These are phyloP conservation scores for Phasia obesa DNA, from an alignment of 2,888 invertebrate genomes.

Conservation along the genomic window DNA sequence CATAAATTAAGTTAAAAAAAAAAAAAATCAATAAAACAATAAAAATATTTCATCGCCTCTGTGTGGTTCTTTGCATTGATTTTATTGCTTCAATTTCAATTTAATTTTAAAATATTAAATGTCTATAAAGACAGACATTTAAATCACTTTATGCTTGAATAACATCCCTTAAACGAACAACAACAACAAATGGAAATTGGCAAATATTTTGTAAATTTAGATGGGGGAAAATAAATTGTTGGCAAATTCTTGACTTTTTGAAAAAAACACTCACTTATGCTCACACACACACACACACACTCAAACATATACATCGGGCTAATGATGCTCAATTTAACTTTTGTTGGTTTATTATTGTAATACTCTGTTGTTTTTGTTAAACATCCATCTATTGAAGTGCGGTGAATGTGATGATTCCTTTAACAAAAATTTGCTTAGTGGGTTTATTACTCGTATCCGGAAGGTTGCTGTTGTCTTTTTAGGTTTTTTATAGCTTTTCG, in stretches of 20 bases:
- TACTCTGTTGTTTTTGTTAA: background rate
- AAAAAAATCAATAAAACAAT: conserved; percentile 41
- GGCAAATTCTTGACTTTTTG: conserved; percentile 45
- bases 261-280: background rate
- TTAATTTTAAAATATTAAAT: conserved; percentile 49
- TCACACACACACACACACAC: conserved; percentile 12
- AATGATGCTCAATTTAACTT: conserved; percentile 68
- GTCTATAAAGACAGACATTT: conserved; percentile 66
- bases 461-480: conserved; percentile 18
- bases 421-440: conserved; percentile 34
- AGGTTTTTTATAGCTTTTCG: conserved; percentile 10
- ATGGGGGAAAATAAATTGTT: conserved; percentile 48
- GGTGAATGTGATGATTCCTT: conserved; percentile 32
- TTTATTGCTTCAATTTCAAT: conserved; percentile 55
- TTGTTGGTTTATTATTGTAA: conserved; percentile 34
- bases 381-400: conserved; percentile 19
- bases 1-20: conserved; percentile 46
- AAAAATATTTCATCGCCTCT: conserved; percentile 19
- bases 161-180: conserved; percentile 38
- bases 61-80: background rate
- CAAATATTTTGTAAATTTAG: conserved; percentile 13
- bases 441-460: conserved; percentile 29
- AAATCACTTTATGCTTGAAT: conserved; percentile 61
- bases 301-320: conserved; percentile 21
- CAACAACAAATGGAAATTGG: background rate